These are phyloP conservation scores for Saccopteryx bilineata DNA, from an alignment of 2,113 vertebrate species.

Conservation along the genomic window DNA sequence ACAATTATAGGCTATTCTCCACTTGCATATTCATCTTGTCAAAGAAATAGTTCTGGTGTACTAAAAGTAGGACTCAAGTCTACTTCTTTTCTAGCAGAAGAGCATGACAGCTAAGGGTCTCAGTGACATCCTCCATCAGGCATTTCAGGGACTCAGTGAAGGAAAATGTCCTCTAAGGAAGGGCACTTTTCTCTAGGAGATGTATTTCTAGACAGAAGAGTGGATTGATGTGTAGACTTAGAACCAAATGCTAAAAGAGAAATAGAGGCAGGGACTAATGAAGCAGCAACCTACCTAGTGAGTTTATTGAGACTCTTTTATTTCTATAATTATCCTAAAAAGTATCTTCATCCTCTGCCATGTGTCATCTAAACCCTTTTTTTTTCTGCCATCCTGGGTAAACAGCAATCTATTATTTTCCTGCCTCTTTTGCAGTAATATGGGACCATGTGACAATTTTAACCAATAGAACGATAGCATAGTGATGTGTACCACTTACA, in stretches of 20 bases:
- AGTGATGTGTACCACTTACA: not conserved
- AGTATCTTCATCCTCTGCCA: not conserved
- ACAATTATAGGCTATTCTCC: not conserved
- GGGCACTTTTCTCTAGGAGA: not conserved
- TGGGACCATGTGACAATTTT: not conserved
- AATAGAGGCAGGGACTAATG: not conserved
- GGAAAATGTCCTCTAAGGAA: not conserved
- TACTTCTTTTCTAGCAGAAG: not conserved
- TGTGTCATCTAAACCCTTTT: not conserved
- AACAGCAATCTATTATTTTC: not conserved
- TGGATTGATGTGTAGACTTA: not conserved
- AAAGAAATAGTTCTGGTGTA: not conserved
- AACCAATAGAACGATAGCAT: not conserved
- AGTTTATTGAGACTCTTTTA: not conserved
- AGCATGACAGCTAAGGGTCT: not conserved
- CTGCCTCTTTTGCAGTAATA: not conserved
- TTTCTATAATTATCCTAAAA: not conserved
- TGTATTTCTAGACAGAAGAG: not conserved
- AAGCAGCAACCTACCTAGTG: not conserved
- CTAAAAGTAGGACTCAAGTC: not conserved
- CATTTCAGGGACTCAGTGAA: not conserved
- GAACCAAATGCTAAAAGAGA: not conserved
- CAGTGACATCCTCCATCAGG: not conserved
- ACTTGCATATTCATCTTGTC: not conserved
- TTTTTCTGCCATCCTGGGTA: not conserved